phyloP scores from a whole-genome alignment of 2,888 invertebrate genomes.

The Steinernema hermaphroditum region DNA sequence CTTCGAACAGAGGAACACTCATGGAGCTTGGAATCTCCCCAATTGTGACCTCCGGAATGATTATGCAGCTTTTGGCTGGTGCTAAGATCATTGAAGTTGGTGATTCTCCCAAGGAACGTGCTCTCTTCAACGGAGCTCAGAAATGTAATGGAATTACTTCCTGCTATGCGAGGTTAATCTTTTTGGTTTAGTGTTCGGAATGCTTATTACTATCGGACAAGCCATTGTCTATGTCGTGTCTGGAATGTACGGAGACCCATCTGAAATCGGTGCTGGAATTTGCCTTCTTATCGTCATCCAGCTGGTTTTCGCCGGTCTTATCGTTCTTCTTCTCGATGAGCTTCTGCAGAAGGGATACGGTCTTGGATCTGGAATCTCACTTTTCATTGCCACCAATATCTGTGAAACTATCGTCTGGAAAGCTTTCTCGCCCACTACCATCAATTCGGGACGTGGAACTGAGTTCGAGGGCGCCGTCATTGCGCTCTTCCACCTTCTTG shows the following conservation, averaged over 20 bases:
- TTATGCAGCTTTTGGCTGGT: conserved; percentile 96
- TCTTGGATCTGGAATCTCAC: conserved; percentile 94
- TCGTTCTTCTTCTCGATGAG: conserved; percentile 91
- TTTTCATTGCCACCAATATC: conserved; percentile 98
- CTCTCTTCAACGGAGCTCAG: conserved; percentile 96
- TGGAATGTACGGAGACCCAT: conserved; percentile 94
- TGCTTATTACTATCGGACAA: conserved; percentile 98
- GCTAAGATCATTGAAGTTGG: conserved; percentile 99
- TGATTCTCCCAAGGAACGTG: conserved; percentile 96
- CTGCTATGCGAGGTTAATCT: neutral
- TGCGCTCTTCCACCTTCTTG: conserved; percentile 92
- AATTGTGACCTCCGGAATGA: conserved; percentile 95
- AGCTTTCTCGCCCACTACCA: conserved; percentile 96
- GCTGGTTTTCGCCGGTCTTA: conserved; percentile 93
- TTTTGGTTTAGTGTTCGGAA: conserved; percentile 80
- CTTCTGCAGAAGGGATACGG: conserved; percentile 78
- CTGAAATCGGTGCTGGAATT: conserved; percentile 95
- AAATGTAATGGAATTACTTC: conserved; percentile 76
- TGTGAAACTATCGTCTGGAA: conserved; percentile 99
- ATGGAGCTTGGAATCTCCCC: conserved; percentile 99
- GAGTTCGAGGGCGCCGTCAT: conserved; percentile 99
- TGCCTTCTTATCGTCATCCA: conserved; percentile 94
- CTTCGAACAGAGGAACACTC: conserved; percentile 93
- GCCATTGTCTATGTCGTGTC: conserved; percentile 99
- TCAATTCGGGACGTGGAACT: conserved; percentile 82